Conservation (phyloP, 1,140 invertebrate species). For the Drosophila leontia region DNA sequence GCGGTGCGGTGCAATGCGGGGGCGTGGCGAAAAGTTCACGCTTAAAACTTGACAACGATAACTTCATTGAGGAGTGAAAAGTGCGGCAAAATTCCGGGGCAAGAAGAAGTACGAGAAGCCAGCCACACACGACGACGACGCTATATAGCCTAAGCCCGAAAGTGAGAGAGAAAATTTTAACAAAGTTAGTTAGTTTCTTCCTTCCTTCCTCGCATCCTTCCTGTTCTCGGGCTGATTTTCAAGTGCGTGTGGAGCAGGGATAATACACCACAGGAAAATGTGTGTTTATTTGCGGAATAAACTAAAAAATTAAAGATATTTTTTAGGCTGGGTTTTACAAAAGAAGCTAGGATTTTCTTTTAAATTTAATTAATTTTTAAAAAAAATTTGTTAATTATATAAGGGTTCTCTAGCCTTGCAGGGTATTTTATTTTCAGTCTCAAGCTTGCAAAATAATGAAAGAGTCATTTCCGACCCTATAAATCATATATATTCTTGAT, state of each 20-base stretch:
- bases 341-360: background rate
- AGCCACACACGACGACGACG: constrained; percentile 2
- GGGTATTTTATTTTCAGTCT: too few relatives aligned
- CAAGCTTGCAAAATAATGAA: too few relatives aligned
- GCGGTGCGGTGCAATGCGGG: background rate
- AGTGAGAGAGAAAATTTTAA: constrained; percentile 61
- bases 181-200: constrained; percentile 82
- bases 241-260: constrained; percentile 19
- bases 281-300: background rate
- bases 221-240: constrained; percentile 4
- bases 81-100: constrained; percentile 27
- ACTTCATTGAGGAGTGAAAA: constrained; percentile 69
- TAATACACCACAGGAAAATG: constrained; percentile 19
- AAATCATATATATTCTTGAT: too few relatives aligned
- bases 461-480: too few relatives aligned
- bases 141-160: constrained; percentile 16
- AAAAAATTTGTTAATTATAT: too few relatives aligned
- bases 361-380: too few relatives aligned
- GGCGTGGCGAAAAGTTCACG: constrained; percentile 72
- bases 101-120: background rate
- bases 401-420: too few relatives aligned
- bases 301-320: background rate
- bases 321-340: too few relatives aligned
- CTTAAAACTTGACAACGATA: constrained; percentile 79
- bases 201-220: constrained; percentile 58